Evolutionary conservation across 1,140 invertebrate genomes (phyloP), one percentile per base, ranked within the genome.

Genomic region (Scaptomyza graminum): DNA sequence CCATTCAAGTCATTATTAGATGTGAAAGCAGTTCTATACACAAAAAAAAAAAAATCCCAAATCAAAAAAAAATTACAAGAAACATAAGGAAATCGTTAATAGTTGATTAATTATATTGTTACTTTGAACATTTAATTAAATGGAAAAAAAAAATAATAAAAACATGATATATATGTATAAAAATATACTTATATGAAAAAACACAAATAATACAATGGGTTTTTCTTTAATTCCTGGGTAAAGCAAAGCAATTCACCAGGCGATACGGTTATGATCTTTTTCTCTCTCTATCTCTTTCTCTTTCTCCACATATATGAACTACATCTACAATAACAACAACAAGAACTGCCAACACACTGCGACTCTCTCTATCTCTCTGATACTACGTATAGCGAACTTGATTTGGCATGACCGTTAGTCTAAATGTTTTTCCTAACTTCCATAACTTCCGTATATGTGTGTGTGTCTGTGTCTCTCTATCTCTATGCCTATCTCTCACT

Each of bases 101-200:
- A 85, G 82, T 85, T 85, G 82, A 85, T 82, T 85, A 85, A 85
- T 87, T 85, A 87, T 85, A 85, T 85, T 85, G 82, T 85, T 85
- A 85, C 82, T 85, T 87, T 85, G 82, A 85, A 85, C 78, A 85
- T 85, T 85, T 85, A 81, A 87, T 72, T 82, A 76, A 74, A 79
- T 61, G 46, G 49, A 76, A 76, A 75, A 67, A 67, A 70, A 43
- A 41, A 70, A 72, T 82, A 87, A 85, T 82, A 87, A 85, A 83
- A 75, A 69, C 76, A 68, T 75, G 60, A 75, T 85, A 85, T 85
- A 87, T 87, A 87, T 85, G 70, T 85, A 81, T 87, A 85, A 74
- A 85, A 82, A 87, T 85, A 87, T 85, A 71, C 62, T 60, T 61
- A 67, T 67, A 67, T 67, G 65, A 67, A 56, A 64, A 64, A 83